Evolutionary conservation across 2,888 invertebrate genomes (phyloP).

Genomic region (Eubasilissa splendida): DNA sequence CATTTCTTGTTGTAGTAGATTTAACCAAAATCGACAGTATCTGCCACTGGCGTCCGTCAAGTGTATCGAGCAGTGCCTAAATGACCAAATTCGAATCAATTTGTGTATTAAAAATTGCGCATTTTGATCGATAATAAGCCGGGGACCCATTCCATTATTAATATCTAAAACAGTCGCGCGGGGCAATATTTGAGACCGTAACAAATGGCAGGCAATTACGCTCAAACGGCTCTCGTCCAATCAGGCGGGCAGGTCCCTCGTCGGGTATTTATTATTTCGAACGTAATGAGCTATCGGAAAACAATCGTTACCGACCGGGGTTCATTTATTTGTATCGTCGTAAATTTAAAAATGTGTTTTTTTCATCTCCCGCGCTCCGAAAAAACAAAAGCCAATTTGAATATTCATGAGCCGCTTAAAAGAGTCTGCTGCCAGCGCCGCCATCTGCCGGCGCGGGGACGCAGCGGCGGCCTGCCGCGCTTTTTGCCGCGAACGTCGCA

Average conservation of each 20-base stretch:
- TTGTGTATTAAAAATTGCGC: background rate
- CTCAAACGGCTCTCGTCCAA: background rate
- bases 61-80: too few species aligned
- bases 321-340: constrained; percentile 41
- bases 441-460: constrained; percentile 12
- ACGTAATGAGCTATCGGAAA: constrained; percentile 47
- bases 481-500: constrained; percentile 8
- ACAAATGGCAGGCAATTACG: constrained; percentile 26
- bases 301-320: constrained; percentile 41
- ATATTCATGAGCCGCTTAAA: constrained; percentile 54
- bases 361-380: constrained; percentile 27
- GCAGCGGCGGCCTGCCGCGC: constrained; percentile 6
- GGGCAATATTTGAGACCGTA: background rate
- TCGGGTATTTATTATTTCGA: constrained; percentile 39
- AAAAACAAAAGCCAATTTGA: constrained; percentile 54
- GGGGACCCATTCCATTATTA: background rate
- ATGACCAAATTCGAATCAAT: background rate
- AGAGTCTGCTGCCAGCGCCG: constrained; percentile 1
- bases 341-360: constrained; percentile 45
- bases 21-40: too few species aligned
- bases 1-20: too few species aligned
- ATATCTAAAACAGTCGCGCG: background rate
- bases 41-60: too few species aligned
- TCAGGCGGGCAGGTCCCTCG: constrained; percentile 18
- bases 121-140: background rate